Evolutionary conservation across 2,888 invertebrate genomes (phyloP), one percentile per base, ranked within the genome.

Genomic region (Hirtodrosophila alboralis): DNA sequence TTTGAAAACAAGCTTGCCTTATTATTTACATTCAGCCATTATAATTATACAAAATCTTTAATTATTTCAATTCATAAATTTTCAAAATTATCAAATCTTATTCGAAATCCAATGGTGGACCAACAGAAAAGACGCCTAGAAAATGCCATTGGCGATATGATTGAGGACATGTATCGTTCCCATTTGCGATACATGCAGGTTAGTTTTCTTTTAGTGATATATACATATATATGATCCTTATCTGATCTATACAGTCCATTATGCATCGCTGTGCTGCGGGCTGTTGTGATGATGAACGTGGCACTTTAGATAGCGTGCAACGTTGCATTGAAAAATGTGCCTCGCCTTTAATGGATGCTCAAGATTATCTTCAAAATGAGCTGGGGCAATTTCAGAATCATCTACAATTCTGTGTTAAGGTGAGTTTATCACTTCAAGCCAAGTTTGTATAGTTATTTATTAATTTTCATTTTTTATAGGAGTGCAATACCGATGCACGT

Each of bases 251-350:
- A 27, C 8, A 86, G 86, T 75, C 77, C 0, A 61, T 57, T 16
- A 88, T 88, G 88, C 88, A 88, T 68, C 64, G 79, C 5, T 88
- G 89, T 56, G 86, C 88, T 0, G 78, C 87, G 5, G 41, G 44
- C 5, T 88, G 89, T 33, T 88, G 88, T 26, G 80, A 87, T 14
- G 83, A 88, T 48, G 71, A 69, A 0, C 71, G 72, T 1, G 87
- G 88, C 4, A 71, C 62, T 1, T 56, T 88, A 65, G 89, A 88
- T 9, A 75, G 54, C 16, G 89, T 88, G 0, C 89, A 88, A 13
- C 63, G 51, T n/a, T 88, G 88, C 45, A 88, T 88, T 18, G 88
- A 88, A 63, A 87, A 84, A 31, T 88, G 88, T 36, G 88, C 89
- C 0, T 43, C 41, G 0, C 88, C 88, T 0, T 36, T 89, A 8